Evolutionary conservation across 2,888 invertebrate species (phyloP).

Genomic region (Megaustenia siamemsis): DNA sequence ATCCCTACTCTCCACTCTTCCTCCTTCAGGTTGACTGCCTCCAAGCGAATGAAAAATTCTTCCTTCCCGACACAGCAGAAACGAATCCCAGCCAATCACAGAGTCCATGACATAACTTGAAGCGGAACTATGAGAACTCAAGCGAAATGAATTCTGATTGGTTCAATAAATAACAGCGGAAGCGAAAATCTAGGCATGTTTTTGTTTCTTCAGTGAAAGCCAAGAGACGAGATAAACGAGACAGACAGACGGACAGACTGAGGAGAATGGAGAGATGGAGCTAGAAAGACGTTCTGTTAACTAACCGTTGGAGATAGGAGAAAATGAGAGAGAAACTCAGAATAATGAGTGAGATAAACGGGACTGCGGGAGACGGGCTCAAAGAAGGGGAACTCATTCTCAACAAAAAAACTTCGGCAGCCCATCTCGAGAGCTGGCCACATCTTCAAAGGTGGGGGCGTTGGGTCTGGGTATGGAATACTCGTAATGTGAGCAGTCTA

Average conservation of each 20-base stretch:
- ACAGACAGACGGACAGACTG: not conserved
- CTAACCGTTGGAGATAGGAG: not conserved
- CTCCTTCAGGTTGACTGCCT: slow-evolving; percentile 19
- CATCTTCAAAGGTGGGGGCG: too few relatives aligned
- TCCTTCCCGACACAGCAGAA: slow-evolving; percentile 33
- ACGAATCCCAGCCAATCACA: slow-evolving; percentile 40
- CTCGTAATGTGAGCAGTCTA: too few relatives aligned
- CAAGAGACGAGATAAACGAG: not conserved
- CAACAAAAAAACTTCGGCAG: too few relatives aligned
- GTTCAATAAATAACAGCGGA: slow-evolving; percentile 44
- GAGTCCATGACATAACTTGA: slow-evolving; percentile 23
- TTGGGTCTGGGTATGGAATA: too few relatives aligned
- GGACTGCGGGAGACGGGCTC: too few relatives aligned
- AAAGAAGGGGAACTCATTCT: too few relatives aligned
- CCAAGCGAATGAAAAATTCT: slow-evolving; percentile 35
- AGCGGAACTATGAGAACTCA: slow-evolving; percentile 27
- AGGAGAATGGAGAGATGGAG: not conserved
- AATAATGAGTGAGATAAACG: too few relatives aligned
- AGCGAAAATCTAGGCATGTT: slow-evolving; percentile 44
- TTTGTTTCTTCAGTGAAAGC: slow-evolving; percentile 9
- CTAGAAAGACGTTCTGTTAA: not conserved
- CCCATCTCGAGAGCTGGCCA: too few relatives aligned
- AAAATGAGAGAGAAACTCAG: not conserved
- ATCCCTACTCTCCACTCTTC: too few relatives aligned
- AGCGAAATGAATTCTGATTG: slow-evolving; percentile 50